Conservation (phyloP, 2,113 vertebrate genomes). For the Mesoclemmys tuberculata region DNA sequence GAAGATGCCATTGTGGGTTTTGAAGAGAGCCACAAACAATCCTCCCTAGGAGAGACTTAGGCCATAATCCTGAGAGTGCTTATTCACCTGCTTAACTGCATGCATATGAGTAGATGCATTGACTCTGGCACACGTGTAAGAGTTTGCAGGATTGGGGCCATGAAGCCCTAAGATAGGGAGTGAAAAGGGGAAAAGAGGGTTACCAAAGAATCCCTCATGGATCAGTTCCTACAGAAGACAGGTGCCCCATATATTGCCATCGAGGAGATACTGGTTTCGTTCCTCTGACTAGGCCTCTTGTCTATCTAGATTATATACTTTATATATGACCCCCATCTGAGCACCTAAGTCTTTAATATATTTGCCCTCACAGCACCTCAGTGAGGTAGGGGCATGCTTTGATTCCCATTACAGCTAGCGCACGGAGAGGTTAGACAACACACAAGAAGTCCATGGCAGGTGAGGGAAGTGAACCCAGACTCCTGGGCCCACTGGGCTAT, state of each 20-base stretch:
- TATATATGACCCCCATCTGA: not conserved
- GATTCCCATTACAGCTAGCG: too few relatives aligned
- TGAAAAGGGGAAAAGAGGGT: not conserved
- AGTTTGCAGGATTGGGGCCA: not conserved
- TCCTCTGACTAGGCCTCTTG: not conserved
- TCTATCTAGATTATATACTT: not conserved
- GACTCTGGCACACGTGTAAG: not conserved
- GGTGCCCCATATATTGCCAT: not conserved
- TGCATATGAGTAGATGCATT: not conserved
- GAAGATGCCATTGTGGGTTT: not conserved
- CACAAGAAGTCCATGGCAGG: too few relatives aligned
- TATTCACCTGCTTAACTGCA: not conserved
- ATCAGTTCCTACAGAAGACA: not conserved
- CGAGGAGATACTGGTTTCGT: not conserved
- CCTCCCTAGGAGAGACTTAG: not conserved
- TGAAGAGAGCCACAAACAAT: not conserved
- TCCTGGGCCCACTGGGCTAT: not conserved
- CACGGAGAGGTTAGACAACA: too few relatives aligned
- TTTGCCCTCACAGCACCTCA: too few relatives aligned
- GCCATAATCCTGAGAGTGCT: not conserved
- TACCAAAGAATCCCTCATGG: not conserved
- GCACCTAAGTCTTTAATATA: too few relatives aligned
- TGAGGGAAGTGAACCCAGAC: not conserved
- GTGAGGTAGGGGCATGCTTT: too few relatives aligned
- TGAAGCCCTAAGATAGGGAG: not conserved